Conservation (phyloP, 2,797 vertebrate species). For the Merluccius polli region DNA sequence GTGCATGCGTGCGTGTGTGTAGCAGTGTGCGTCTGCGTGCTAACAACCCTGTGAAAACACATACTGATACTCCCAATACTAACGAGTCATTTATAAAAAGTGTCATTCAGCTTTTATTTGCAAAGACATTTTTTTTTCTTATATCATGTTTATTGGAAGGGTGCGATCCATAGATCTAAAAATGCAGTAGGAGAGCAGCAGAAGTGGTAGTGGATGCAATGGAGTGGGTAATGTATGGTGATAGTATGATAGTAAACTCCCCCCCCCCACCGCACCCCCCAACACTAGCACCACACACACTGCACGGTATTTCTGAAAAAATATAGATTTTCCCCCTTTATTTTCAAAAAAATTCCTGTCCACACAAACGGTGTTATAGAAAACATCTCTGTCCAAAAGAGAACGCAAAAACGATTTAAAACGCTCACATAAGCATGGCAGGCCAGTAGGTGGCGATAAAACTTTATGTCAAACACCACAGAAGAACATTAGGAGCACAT, state of each 20-base stretch:
- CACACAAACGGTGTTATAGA: no score
- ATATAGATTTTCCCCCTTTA: no score
- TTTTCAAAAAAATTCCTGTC: no score
- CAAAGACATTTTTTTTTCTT: slow-evolving; percentile 31
- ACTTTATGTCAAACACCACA: no score
- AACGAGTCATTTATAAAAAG: slow-evolving; percentile 34
- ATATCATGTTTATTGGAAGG: slow-evolving; percentile 55
- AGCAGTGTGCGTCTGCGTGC: background rate
- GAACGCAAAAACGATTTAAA: no score
- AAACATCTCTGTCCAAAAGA: no score
- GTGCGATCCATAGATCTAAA: slow-evolving; percentile 38
- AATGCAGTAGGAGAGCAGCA: slow-evolving; percentile 39
- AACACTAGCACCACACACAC: slow-evolving; percentile 21
- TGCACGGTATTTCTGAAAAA: no score
- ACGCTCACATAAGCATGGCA: no score
- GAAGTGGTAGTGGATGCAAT: slow-evolving; percentile 44
- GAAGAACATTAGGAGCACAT: no score
- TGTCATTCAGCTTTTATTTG: slow-evolving; percentile 41
- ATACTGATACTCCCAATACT: background rate
- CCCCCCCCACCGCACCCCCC: background rate
- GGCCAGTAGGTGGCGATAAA: no score
- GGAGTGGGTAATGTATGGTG: slow-evolving; percentile 37
- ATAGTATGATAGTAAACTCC: slow-evolving; percentile 6
- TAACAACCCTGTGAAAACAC: background rate
- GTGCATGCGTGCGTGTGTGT: background rate